A percentile compares a stretch with the other conserved stretches of the same genome.
Evolutionary conservation across 2,888 invertebrate genomes (phyloP).

Genomic region (Torymus auratus): DNA sequence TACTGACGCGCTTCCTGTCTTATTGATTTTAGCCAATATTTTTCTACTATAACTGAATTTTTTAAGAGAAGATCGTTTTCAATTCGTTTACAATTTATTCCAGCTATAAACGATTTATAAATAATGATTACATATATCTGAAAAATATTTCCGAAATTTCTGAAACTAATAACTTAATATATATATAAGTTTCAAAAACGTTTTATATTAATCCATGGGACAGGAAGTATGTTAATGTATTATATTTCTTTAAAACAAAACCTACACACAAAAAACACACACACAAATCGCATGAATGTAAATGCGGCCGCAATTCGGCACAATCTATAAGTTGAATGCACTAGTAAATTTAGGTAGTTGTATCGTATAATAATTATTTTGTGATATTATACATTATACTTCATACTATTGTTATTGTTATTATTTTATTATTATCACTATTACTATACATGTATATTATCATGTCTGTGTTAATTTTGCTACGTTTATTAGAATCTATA

Average conservation of each 20-base stretch:
- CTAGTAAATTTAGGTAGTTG: slow-evolving; percentile 56
- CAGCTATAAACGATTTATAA: too few species aligned
- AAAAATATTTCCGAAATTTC: too few species aligned
- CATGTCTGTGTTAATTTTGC: slow-evolving; percentile 56
- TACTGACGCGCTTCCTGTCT: not conserved
- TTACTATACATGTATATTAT: slow-evolving; percentile 51
- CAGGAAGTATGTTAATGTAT: too few species aligned
- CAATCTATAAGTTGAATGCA: slow-evolving; percentile 57
- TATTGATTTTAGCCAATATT: not conserved
- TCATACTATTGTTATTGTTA: slow-evolving; percentile 59
- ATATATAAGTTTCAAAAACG: too few species aligned
- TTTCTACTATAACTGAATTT: too few species aligned
- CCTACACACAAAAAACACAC: slow-evolving; percentile 14
- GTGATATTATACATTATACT: slow-evolving; percentile 66
- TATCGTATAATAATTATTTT: slow-evolving; percentile 68
- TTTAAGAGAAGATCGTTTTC: too few species aligned
- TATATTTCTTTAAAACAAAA: slow-evolving; percentile 15
- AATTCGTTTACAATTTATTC: too few species aligned
- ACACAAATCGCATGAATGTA: slow-evolving; percentile 46
- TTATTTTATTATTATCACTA: slow-evolving; percentile 52
- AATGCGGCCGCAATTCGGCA: slow-evolving; percentile 36
- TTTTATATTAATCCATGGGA: too few species aligned
- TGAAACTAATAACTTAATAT: too few species aligned
- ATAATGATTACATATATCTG: too few species aligned
- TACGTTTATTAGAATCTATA: slow-evolving; percentile 50